Evolutionary conservation across 2,797 vertebrate species (phyloP), one percentile per base, ranked within the genome.

Genomic region (Phrynocephalus guinanensis): DNA sequence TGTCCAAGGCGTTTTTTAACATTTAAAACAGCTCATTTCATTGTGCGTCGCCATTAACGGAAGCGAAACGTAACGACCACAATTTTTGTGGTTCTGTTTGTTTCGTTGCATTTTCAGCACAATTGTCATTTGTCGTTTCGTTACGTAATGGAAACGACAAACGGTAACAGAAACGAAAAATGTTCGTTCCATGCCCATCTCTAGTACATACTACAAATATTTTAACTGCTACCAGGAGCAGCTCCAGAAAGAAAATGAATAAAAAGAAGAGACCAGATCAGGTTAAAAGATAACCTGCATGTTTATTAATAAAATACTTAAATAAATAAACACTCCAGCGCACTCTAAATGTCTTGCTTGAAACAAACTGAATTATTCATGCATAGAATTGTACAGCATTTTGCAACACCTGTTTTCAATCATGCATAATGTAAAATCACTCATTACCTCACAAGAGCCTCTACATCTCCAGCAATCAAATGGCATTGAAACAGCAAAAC

Each of bases 401-500:
- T 44, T 98, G 96, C 97, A 98, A 98, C 98, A 99, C 98, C 99
- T 99, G 99, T 98, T 98, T 98, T 98, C 97, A 98, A 98, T 99
- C 98, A 98, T 98, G 98, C 98, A 98, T 98, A 97, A 97, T 97
- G 96, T 97, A 97, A 97, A 96, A 97, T 98, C 97, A 96, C 97
- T 98, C 98, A 98, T 98, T 98, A 98, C 98, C 98, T 98, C 98
- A 98, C 98, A 98, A 98, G 98, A 98, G 98, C 97, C 98, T 98
- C 97, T 97, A 96, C 97, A 97, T 98, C 97, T 97, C 98, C 97
- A 98, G 98, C 98, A 99, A 99, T 99, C 99, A 99, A 97, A 98
- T 98, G 94, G 97, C 97, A 99, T 99, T 99, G 99, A 99, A 97
- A 97, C 94, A 96, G 97, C 84, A 79, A 97, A 98, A 97, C 98